Percentiles rank a stretch among this genome's conserved stretches.
phyloP scores from a whole-genome alignment of 1,140 invertebrate species.

The Charaxes varanes region DNA sequence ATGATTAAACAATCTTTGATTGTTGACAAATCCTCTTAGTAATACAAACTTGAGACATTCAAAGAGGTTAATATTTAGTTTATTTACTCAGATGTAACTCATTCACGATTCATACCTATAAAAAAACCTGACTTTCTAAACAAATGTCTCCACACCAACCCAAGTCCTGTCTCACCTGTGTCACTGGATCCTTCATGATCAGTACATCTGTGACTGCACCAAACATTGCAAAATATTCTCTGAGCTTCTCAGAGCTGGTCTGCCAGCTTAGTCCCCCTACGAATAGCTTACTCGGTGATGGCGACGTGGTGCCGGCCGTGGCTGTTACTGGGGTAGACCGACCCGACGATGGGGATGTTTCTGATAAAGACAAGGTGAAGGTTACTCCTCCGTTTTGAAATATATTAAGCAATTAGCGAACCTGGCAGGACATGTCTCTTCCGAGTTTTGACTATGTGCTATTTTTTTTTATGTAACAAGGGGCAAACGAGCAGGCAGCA shows the following conservation, averaged over 20 bases:
- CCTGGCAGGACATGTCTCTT: too few relatives aligned
- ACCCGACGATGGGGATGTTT: slow-evolving; percentile 78
- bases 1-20: too few relatives aligned
- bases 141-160: neutral
- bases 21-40: too few relatives aligned
- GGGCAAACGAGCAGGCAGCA: too few relatives aligned
- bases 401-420: too few relatives aligned
- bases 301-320: slow-evolving; percentile 74
- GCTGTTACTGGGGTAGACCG: slow-evolving; percentile 80
- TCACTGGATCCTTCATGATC: slow-evolving; percentile 95
- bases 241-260: slow-evolving; percentile 91
- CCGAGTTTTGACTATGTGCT: too few relatives aligned
- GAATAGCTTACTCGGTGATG: slow-evolving; percentile 91
- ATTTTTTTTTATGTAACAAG: too few relatives aligned
- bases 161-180: slow-evolving; percentile 79
- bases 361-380: slow-evolving; percentile 23
- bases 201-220: slow-evolving; percentile 93
- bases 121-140: neutral
- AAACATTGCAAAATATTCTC: slow-evolving; percentile 94
- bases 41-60: too few relatives aligned
- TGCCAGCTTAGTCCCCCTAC: slow-evolving; percentile 94
- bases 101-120: too few relatives aligned
- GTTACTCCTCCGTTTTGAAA: neutral
- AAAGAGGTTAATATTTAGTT: too few relatives aligned
- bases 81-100: too few relatives aligned